phyloP scores from a whole-genome alignment of 2,888 invertebrate genomes.

The Pheosia gnoma region DNA sequence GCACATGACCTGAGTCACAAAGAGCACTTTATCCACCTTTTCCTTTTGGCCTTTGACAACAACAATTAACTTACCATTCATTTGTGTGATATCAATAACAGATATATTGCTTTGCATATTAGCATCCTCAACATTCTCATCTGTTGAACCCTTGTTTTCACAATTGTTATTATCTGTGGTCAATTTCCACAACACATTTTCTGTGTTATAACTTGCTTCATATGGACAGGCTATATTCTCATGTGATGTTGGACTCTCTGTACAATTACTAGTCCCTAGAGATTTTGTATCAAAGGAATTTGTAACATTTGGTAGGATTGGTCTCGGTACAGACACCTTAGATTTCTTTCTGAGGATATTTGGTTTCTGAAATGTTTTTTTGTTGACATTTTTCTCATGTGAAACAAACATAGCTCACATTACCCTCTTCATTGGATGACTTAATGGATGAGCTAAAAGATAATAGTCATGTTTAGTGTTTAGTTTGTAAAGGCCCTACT shows the following conservation, averaged over 20 bases:
- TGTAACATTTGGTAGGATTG: conserved; percentile 28
- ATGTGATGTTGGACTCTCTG: conserved; percentile 14
- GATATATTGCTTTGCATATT: conserved; percentile 19
- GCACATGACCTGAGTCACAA: too few species aligned
- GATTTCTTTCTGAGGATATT: conserved; percentile 71
- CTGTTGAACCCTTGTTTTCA: conserved; percentile 14
- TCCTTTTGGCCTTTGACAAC: not conserved
- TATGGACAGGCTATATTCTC: conserved; percentile 7
- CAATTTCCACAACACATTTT: conserved; percentile 19
- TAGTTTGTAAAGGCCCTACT: too few species aligned
- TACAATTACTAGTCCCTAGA: conserved; percentile 19
- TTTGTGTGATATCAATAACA: conserved; percentile 11
- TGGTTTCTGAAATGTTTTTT: conserved; percentile 71
- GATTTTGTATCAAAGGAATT: conserved; percentile 41
- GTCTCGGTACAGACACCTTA: conserved; percentile 40
- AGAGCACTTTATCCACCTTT: too few species aligned
- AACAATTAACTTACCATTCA: conserved; percentile 18
- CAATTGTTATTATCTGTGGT: conserved; percentile 22
- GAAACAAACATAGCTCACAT: conserved; percentile 64
- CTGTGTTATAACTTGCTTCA: conserved; percentile 8
- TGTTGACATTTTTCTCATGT: conserved; percentile 56
- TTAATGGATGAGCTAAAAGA: conserved; percentile 15
- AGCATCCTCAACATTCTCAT: conserved; percentile 31
- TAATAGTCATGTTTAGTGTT: too few species aligned
- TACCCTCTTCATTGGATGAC: conserved; percentile 29